Evolutionary conservation across 2,797 vertebrate genomes (phyloP).

Genomic region (Pogonophryne albipinna): DNA sequence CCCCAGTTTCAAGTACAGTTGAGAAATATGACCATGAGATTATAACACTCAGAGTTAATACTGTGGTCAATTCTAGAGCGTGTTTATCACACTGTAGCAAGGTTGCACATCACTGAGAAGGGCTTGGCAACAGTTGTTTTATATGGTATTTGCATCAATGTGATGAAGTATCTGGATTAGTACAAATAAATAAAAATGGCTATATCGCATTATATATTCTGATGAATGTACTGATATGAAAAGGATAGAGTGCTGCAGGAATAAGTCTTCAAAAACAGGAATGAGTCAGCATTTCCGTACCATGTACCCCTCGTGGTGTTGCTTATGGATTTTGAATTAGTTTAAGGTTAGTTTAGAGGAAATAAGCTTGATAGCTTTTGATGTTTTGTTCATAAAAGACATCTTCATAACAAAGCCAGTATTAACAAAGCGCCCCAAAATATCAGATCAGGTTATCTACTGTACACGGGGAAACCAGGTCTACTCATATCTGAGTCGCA

Average conservation of each 20-base stretch:
- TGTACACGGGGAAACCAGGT: too few species aligned
- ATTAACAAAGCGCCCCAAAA: too few species aligned
- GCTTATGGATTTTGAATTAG: too few species aligned
- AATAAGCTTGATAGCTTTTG: too few species aligned
- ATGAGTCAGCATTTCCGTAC: too few species aligned
- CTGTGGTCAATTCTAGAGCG: background rate
- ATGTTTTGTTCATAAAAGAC: too few species aligned
- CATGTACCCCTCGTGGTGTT: too few species aligned
- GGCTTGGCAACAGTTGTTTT: background rate
- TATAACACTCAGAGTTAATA: background rate
- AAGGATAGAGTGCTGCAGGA: background rate
- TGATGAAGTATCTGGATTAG: background rate
- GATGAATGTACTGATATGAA: background rate
- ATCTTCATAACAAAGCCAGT: too few species aligned
- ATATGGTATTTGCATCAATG: background rate
- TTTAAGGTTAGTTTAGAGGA: too few species aligned
- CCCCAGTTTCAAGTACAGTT: conserved; percentile 6
- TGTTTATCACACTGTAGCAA: background rate
- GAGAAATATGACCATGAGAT: background rate
- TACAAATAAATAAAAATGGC: background rate
- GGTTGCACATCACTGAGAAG: background rate
- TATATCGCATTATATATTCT: accelerated
- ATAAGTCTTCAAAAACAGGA: too few species aligned
- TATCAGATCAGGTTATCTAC: too few species aligned
- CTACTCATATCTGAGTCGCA: too few species aligned